These are phyloP conservation scores for Capreolus pygargus DNA, from an alignment of 2,113 vertebrate species.

Conservation along the genomic window DNA sequence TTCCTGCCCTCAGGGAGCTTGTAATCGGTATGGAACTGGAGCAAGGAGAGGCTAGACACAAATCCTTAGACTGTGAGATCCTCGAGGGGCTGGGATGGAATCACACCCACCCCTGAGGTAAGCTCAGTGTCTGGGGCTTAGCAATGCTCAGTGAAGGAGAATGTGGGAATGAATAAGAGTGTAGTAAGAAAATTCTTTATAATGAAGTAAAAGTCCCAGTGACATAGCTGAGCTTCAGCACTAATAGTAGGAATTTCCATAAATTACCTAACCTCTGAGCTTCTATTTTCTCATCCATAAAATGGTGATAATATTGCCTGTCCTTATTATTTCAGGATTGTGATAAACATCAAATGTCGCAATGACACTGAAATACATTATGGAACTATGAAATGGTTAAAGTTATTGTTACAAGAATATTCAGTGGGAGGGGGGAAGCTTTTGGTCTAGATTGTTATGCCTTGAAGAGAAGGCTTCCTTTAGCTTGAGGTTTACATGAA, in stretches of 20 bases:
- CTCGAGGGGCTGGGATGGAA: too few species aligned
- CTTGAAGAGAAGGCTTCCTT: neutral
- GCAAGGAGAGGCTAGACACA: neutral
- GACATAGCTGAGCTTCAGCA: neutral
- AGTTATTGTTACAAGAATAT: neutral
- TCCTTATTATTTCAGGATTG: neutral
- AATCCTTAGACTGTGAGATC: rapidly evolving
- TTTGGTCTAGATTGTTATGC: neutral
- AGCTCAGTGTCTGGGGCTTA: neutral
- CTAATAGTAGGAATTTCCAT: neutral
- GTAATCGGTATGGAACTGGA: neutral
- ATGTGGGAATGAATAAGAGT: rapidly evolving
- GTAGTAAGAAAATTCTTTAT: neutral
- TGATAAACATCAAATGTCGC: neutral
- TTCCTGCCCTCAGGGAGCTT: neutral
- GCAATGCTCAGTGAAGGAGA: neutral
- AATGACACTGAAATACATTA: neutral
- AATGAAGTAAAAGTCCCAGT: neutral
- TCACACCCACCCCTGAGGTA: too few species aligned
- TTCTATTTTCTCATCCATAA: neutral
- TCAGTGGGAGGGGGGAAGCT: too few species aligned
- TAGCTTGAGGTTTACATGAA: neutral
- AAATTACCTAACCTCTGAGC: neutral
- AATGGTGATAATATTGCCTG: neutral
- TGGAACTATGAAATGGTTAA: neutral